Evolutionary conservation across 2,888 invertebrate species (phyloP), one percentile per base, ranked within the genome.

Genomic region (Oxycera nigricornis): DNA sequence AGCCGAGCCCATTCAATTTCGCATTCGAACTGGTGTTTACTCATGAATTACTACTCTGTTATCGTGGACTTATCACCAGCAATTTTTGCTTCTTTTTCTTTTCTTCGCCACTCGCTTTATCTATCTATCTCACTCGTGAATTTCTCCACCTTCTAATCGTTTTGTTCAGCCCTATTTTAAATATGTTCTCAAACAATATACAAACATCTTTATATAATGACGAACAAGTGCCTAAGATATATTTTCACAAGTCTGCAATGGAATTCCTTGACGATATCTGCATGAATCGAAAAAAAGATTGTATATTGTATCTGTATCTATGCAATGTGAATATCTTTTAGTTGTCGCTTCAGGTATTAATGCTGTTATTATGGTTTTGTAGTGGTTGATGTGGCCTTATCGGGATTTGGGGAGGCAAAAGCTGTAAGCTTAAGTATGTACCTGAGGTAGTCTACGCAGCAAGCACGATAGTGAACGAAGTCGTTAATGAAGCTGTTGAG

Each of bases 61-160:
- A 14, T 46, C 46, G n/a, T n/a, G n/a, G n/a, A 55, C 52, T 6
- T 55, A 55, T 55, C 22, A 24, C 24, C 9, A 24, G 9, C 11
- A 22, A 55, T 20, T 24, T 46, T 3, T 46, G 46, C 14, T 46
- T 3, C 52, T 22, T 7, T 55, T n/a, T 20, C 24, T 24, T n/a
- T n/a, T n/a, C n/a, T n/a, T n/a, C n/a, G n/a, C n/a, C n/a, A n/a
- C n/a, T n/a, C n/a, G n/a, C n/a, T n/a, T n/a, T n/a, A n/a, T 20
- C 52, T 55, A 22, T 22, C 52, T 55, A 20, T 55, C 24, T 55
- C 52, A 55, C 52, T n/a, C n/a, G n/a, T n/a, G n/a, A n/a, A 55
- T 55, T 6, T 55, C 52, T 22, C 52, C 20, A 55, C 52, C 22
- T n/a, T 24, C 52, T 7, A 6, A 6, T 35, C 11, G 35, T 35